phyloP scores from a whole-genome alignment of 2,888 invertebrate genomes.

The Cephus nigrinus region DNA sequence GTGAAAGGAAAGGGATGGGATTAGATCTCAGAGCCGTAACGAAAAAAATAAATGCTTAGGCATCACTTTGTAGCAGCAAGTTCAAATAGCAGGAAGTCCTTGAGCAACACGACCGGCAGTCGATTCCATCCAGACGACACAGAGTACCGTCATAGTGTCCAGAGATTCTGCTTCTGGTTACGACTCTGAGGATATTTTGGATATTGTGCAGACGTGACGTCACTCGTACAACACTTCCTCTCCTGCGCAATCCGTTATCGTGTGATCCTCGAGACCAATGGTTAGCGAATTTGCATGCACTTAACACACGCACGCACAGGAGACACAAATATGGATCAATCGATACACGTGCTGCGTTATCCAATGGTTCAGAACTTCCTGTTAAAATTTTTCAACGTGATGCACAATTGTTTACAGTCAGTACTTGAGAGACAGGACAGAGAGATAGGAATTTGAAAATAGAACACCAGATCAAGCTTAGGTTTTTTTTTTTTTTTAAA shows the following conservation, averaged over 20 bases:
- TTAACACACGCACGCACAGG: background rate
- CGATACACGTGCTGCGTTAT: background rate
- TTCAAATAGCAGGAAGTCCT: background rate
- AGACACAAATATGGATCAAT: background rate
- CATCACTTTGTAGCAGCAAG: background rate
- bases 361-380: background rate
- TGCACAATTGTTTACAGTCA: background rate
- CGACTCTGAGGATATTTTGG: slow-evolving; percentile 15
- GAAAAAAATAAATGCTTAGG: background rate
- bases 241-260: background rate
- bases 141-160: background rate
- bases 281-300: background rate
- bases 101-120: background rate
- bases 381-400: background rate
- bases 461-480: slow-evolving; percentile 27
- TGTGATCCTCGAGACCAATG: slow-evolving; percentile 7
- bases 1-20: slow-evolving; percentile 55
- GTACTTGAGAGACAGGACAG: background rate
- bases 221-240: background rate
- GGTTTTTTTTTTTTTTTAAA: background rate
- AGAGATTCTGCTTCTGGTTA: slow-evolving; percentile 5
- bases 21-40: slow-evolving; percentile 48
- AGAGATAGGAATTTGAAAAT: background rate
- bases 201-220: background rate
- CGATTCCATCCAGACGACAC: background rate